Conservation (phyloP, 2,888 invertebrate species). For the Callosobruchus maculatus region DNA sequence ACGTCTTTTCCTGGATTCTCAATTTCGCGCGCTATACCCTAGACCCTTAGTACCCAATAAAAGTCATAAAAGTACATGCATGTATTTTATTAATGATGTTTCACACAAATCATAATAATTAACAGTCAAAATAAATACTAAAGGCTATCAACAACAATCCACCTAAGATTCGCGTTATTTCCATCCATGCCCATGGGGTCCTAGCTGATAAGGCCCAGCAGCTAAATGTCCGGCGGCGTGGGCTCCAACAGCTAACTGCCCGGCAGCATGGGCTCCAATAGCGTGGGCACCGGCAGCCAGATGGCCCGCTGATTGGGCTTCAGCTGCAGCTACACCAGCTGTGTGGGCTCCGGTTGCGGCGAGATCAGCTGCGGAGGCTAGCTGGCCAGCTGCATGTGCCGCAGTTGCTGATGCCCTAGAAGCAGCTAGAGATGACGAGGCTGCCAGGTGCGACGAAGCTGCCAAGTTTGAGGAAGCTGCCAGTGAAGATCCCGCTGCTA, state of each 20-base stretch:
- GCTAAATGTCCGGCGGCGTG: not conserved
- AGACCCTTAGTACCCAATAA: no score
- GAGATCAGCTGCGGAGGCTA: not conserved
- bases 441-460: not conserved
- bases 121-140: not conserved
- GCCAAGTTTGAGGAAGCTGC: not conserved
- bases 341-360: conserved; percentile 2
- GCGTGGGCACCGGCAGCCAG: not conserved
- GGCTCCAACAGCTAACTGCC: not conserved
- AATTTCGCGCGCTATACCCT: no score
- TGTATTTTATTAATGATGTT: not conserved
- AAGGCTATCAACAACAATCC: not conserved
- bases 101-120: not conserved
- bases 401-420: conserved; percentile 6
- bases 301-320: not conserved
- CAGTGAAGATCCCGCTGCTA: conserved; percentile 3
- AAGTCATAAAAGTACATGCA: not conserved
- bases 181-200: not conserved
- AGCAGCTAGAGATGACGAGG: conserved; percentile 2
- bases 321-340: not conserved
- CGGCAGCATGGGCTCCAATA: conserved; percentile 1
- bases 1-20: no score
- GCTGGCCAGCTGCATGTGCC: conserved; percentile 6
- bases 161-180: not conserved
- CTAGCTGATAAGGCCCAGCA: not conserved